Base-by-base conservation (phyloP, 1,140 invertebrate species). In the Drosophila melanica region DNA sequence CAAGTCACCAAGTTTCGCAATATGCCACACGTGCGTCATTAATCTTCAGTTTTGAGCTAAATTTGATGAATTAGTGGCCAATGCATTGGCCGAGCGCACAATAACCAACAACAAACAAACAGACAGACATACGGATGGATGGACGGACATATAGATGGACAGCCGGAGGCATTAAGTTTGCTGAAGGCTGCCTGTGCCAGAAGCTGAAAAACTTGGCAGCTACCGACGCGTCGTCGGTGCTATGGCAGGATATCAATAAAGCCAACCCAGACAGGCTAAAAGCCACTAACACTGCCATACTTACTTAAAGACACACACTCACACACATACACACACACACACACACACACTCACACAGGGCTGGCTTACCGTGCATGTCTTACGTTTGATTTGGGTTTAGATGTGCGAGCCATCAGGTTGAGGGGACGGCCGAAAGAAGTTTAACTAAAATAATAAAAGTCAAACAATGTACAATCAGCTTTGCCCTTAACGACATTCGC, bases 371-470 rank as follows among this genome's bases (percentile, higher is more conserved):
- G 63, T 51, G 44, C 54, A 66, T 72, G 72, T 82, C 73, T 42
- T 78, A 72, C 75, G 70, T 86, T 79, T 87, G 71, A 76, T 87
- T 87, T 86, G 70, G 71, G 82, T 68, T 76, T 70, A 78, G 66
- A 58, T 54, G 14, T 53, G 57, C 33, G 37, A 33, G 27, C 35
- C 23, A 39, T 53, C 42, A 67, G 55, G 44, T 51, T 63, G 33
- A 37, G 50, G 30, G 50, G 11, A 16, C 20, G n/a, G 20, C 51
- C 16, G 39, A 76, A 68, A 70, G 53, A 81, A 86, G 82, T 87
- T 87, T 70, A 87, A 87, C 82, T 87, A 87, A 87, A 87, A 87
- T 87, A 87, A 87, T 87, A 87, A 87, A 87, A 87, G 79, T 87
- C 82, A 87, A 87, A 89, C 67, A 79, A 67, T 79, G 72, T 76